phyloP scores from a whole-genome alignment of 2,888 invertebrate species.

The Oasisia sp. region DNA sequence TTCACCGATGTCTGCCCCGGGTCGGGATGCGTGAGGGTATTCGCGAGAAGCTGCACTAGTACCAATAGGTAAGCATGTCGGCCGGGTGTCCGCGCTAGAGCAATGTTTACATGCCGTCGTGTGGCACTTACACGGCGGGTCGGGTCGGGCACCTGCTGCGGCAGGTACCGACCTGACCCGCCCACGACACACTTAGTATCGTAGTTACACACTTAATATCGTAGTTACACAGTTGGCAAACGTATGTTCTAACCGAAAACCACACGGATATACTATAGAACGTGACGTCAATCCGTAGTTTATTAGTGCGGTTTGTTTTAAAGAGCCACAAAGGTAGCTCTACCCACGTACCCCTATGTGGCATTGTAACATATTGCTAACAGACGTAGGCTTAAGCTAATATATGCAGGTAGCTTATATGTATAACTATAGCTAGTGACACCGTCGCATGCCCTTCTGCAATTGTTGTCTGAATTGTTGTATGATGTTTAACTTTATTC shows the following conservation, averaged over 20 bases:
- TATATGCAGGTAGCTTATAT: background rate
- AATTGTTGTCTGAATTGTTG: too few relatives aligned
- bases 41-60: background rate
- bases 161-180: background rate
- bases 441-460: background rate
- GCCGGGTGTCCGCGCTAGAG: background rate
- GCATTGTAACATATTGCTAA: background rate
- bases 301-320: background rate
- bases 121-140: background rate
- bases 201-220: background rate
- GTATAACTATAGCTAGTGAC: background rate
- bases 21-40: background rate
- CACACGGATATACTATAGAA: background rate
- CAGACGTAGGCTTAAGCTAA: background rate
- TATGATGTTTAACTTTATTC: too few relatives aligned
- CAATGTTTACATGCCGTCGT: background rate
- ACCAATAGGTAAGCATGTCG: background rate
- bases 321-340: background rate
- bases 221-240: background rate
- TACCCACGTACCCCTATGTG: background rate
- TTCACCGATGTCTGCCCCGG: background rate
- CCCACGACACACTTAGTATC: background rate
- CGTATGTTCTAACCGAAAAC: background rate
- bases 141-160: background rate
- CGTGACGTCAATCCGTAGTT: background rate